A percentile compares a stretch with the other conserved stretches of the same genome.
These are phyloP conservation scores for Champsocephalus gunnari DNA, from an alignment of 2,797 vertebrate species.

Conservation along the genomic window DNA sequence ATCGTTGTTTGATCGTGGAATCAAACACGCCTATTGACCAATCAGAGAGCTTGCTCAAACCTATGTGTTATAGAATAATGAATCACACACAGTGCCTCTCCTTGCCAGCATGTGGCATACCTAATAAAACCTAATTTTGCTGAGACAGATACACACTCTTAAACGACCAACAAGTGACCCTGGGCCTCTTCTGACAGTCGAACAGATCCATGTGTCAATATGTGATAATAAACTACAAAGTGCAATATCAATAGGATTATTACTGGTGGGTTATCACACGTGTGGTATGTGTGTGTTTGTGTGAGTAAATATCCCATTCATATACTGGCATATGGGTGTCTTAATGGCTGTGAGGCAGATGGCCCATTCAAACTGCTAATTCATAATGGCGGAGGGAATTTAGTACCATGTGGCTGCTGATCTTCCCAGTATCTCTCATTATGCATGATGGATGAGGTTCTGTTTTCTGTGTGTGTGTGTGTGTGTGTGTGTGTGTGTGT, in stretches of 20 bases:
- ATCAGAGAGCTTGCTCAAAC: too few species aligned
- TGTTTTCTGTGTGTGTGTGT: conserved; percentile 22
- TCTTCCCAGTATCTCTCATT: conserved; percentile 69
- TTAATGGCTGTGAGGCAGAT: conserved; percentile 82
- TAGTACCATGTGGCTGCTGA: conserved; percentile 76
- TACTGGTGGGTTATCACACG: conserved; percentile 39
- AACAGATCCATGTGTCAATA: conserved; percentile 41
- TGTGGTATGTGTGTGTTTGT: conserved; percentile 46
- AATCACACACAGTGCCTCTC: conserved; percentile 31
- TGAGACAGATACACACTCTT: conserved; percentile 11
- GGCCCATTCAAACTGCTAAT: conserved; percentile 83
- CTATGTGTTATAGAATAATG: conserved; percentile 32
- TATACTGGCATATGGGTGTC: conserved; percentile 74
- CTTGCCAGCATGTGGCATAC: conserved; percentile 34
- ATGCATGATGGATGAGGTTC: conserved; percentile 64
- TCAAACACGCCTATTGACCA: too few species aligned
- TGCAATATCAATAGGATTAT: conserved; percentile 55
- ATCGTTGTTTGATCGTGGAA: too few species aligned
- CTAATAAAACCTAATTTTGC: conserved; percentile 43
- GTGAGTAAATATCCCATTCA: conserved; percentile 69
- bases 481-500: conserved; percentile 1
- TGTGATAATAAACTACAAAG: conserved; percentile 56
- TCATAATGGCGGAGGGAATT: conserved; percentile 82
- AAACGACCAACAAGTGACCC: conserved; percentile 42
- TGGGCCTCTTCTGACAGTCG: conserved; percentile 17